Base-by-base conservation (phyloP, 2,113 vertebrate species). In the Heterotis niloticus region DNA sequence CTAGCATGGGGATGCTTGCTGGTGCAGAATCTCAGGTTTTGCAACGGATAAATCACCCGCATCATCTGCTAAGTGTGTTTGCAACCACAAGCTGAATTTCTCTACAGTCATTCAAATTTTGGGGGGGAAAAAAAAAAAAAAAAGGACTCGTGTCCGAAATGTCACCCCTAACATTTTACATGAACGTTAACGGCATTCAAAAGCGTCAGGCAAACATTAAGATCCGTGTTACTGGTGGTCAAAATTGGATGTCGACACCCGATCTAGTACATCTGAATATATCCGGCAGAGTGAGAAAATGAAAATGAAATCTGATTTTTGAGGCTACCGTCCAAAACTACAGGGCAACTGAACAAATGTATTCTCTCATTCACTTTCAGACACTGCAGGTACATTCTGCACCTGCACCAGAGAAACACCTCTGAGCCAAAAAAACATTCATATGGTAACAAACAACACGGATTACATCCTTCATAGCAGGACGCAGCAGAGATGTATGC, bases 1-100 rank as follows among this genome's bases (percentile, higher is more conserved):
- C 51, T 69, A 52, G 54, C 5, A 76, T 66, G 78, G 52, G 76
- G 1, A 14, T 79, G 23, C 26, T 60, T 75, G 70, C 57, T 76
- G 13, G 14, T 14, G 13, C 24, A 44, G 54, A 20, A 29, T 16
- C 34, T 44, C 34, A 44, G 3, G 7, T 44, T 44, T 44, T 44
- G 34, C 34, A 44, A 44, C 34, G 2, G 34, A 44, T 44, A 44
- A 44, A 44, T 44, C 34, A 44, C 34, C 7, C 34, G 34, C 7
- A 44, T 44, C 34, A 7, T 44, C 34, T 20, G 3, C 59, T 62
- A 20, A 62, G 59, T 20, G 3, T 17, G 10, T 11, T 14, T 66
- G 5, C 4, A 28, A 74, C 72, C 72, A 4, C 56, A 74, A 26
- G 57, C 26, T 26, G 52, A 74, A 59, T 74, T 74, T 24, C 72